phyloP scores from a whole-genome alignment of 2,888 invertebrate species.

The Aporophyla nigra region DNA sequence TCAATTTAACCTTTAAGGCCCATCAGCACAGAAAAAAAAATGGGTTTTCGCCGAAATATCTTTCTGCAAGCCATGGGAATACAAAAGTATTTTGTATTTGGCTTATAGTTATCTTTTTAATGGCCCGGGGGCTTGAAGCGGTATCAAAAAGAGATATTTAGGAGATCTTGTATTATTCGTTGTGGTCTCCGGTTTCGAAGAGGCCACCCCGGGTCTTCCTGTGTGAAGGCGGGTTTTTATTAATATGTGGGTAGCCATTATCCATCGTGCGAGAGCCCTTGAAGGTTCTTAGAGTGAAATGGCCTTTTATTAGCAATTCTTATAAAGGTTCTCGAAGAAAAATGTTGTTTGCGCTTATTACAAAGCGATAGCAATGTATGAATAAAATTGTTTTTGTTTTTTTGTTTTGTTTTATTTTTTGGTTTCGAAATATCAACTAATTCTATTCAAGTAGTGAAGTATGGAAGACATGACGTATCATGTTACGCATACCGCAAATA shows the following conservation, averaged over 20 bases:
- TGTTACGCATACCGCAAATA: background rate
- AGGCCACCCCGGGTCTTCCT: constrained; percentile 53
- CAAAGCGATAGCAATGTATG: no score
- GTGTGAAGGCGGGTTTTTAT: constrained; percentile 32
- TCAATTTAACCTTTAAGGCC: constrained; percentile 56
- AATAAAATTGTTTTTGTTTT: background rate
- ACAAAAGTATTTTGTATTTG: constrained; percentile 56
- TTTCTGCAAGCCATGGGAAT: constrained; percentile 46
- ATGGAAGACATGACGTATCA: background rate
- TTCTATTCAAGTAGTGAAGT: background rate
- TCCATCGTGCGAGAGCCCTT: background rate
- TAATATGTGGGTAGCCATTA: constrained; percentile 38
- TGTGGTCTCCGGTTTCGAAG: constrained; percentile 42
- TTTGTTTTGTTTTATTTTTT: no score
- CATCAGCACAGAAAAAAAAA: constrained; percentile 52
- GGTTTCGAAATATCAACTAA: background rate
- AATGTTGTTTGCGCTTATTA: background rate
- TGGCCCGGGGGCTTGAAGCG: constrained; percentile 45
- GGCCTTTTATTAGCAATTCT: background rate
- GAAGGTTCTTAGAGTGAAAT: constrained; percentile 12
- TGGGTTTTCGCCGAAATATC: constrained; percentile 49
- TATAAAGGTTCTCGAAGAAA: background rate
- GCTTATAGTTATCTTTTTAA: constrained; percentile 60
- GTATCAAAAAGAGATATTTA: constrained; percentile 58
- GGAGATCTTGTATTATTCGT: constrained; percentile 35